These are phyloP conservation scores for Pollachius pollachius DNA, from an alignment of 2,113 vertebrate genomes.

Conservation along the genomic window DNA sequence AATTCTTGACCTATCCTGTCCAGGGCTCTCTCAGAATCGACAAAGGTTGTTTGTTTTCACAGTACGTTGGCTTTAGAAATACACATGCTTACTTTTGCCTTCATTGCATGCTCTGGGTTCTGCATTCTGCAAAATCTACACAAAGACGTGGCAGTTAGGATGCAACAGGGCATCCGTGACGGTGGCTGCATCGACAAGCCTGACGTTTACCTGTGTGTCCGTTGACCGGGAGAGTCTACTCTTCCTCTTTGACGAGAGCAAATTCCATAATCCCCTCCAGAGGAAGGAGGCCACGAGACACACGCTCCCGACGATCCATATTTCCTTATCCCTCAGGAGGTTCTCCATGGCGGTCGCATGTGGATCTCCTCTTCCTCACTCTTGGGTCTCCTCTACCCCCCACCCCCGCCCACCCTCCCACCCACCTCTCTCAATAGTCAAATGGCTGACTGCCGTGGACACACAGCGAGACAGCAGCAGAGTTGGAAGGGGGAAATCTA, in stretches of 20 bases:
- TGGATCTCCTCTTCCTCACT: slow-evolving; percentile 15
- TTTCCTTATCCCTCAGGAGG: slow-evolving; percentile 75
- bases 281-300: slow-evolving; percentile 83
- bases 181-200: too few relatives aligned
- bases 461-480: slow-evolving; percentile 19
- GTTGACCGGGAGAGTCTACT: slow-evolving; percentile 53
- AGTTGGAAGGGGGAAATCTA: slow-evolving; percentile 16
- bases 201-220: slow-evolving; percentile 33
- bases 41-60: too few relatives aligned
- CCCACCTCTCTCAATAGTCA: too few relatives aligned
- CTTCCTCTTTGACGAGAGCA: slow-evolving; percentile 73
- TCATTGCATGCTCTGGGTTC: background rate
- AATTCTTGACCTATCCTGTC: too few relatives aligned
- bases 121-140: too few relatives aligned
- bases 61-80: too few relatives aligned
- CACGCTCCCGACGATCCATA: slow-evolving; percentile 84
- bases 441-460: slow-evolving; percentile 27
- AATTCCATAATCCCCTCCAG: slow-evolving; percentile 80
- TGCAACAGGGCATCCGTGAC: too few relatives aligned
- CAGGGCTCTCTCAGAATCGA: too few relatives aligned
- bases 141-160: too few relatives aligned
- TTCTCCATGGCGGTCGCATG: slow-evolving; percentile 74
- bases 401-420: slow-evolving; percentile 8
- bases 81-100: too few relatives aligned
- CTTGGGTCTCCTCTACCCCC: slow-evolving; percentile 6